Conservation (phyloP, 2,797 vertebrate genomes). For the Menidia menidia region DNA sequence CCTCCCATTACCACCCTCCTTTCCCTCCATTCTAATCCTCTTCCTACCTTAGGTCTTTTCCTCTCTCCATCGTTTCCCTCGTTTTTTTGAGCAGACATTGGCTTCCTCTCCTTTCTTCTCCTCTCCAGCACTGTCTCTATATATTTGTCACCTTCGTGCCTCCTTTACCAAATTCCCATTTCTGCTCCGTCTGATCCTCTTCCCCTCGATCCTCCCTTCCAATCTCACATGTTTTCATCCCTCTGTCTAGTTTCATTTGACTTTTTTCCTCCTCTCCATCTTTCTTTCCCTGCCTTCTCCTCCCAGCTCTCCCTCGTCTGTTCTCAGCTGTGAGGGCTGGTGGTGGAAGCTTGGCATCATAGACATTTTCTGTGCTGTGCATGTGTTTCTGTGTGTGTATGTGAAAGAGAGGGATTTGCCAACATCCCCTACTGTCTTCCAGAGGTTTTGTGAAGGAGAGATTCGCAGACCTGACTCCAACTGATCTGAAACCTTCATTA, state of each 20-base stretch:
- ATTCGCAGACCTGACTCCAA: slow-evolving; percentile 17
- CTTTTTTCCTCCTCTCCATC: background rate
- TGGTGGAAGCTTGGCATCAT: slow-evolving; percentile 59
- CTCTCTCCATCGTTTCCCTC: background rate
- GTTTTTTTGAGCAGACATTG: background rate
- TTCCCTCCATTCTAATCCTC: slow-evolving; percentile 28
- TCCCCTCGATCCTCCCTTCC: background rate
- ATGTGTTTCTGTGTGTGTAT: slow-evolving; percentile 11
- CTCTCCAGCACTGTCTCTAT: background rate
- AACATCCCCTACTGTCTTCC: slow-evolving; percentile 63
- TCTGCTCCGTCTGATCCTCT: slow-evolving; percentile 4
- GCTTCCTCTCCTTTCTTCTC: background rate
- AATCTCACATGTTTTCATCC: slow-evolving; percentile 25
- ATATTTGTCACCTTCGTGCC: slow-evolving; percentile 7
- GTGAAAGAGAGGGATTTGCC: slow-evolving; percentile 38
- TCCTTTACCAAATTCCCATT: background rate
- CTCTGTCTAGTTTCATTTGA: slow-evolving; percentile 23
- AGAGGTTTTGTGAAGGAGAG: slow-evolving; percentile 74
- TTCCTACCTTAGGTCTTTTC: slow-evolving; percentile 21
- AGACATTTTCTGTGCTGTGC: slow-evolving; percentile 19
- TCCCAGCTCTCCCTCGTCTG: slow-evolving; percentile 24
- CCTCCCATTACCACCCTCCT: background rate
- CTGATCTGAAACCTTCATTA: slow-evolving; percentile 30
- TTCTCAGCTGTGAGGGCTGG: slow-evolving; percentile 62
- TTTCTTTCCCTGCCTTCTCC: slow-evolving; percentile 12